Percentiles rank a stretch among this genome's conserved stretches.
Evolutionary conservation across 2,888 invertebrate genomes (phyloP).

Genomic region (Dorcus parallelipipedus): DNA sequence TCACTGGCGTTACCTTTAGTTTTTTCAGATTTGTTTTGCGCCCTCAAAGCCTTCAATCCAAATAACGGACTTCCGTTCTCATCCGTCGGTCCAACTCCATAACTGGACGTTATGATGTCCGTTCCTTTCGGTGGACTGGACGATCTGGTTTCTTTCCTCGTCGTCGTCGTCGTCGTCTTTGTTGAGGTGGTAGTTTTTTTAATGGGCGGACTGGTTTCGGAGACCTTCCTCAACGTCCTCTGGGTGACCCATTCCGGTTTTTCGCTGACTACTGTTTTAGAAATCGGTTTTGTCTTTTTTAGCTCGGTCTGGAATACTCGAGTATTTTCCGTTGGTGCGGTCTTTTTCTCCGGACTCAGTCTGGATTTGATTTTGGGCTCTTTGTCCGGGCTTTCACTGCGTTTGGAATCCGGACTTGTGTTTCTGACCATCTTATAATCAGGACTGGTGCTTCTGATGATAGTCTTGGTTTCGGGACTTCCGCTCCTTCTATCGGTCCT

Average conservation of each 20-base stretch:
- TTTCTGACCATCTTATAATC: slow-evolving; percentile 26
- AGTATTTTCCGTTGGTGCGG: slow-evolving; percentile 32
- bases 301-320: slow-evolving; percentile 32
- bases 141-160: slow-evolving; percentile 24
- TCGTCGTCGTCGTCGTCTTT: slow-evolving; percentile 21
- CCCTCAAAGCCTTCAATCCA: slow-evolving; percentile 70
- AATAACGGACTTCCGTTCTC: slow-evolving; percentile 76
- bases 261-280: slow-evolving; percentile 49
- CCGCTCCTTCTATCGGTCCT: slow-evolving; percentile 2
- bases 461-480: slow-evolving; percentile 8
- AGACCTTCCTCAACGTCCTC: slow-evolving; percentile 57
- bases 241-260: slow-evolving; percentile 63
- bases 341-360: slow-evolving; percentile 47
- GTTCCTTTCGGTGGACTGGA: slow-evolving; percentile 45
- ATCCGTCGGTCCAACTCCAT: slow-evolving; percentile 79
- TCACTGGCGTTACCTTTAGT: slow-evolving; percentile 17
- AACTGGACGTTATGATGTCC: slow-evolving; percentile 74
- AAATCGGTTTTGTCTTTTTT: slow-evolving; percentile 42
- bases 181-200: slow-evolving; percentile 22
- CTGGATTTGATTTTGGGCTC: slow-evolving; percentile 46
- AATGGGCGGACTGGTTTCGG: slow-evolving; percentile 33
- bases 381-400: slow-evolving; percentile 24
- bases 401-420: slow-evolving; percentile 36
- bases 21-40: slow-evolving; percentile 55
- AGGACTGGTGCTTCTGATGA: slow-evolving; percentile 17